Conservation (phyloP, 2,113 vertebrate genomes). For the Zosterops pallidus region DNA sequence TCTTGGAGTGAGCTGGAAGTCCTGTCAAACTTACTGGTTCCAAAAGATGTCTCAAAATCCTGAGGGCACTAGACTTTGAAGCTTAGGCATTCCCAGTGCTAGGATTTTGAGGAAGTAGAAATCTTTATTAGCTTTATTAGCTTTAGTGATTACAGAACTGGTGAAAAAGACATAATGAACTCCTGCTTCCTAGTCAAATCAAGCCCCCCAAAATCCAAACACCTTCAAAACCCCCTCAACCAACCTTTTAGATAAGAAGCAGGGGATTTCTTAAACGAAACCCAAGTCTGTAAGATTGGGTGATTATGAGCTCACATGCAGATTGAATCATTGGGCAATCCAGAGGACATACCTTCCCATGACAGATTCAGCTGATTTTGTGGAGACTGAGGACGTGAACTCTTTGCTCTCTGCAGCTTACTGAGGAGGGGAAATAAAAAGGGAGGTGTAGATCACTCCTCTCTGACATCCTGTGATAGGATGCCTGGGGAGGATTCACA, state of each 20-base stretch:
- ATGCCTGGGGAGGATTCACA: not conserved
- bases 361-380: not conserved
- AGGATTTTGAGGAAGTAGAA: not conserved
- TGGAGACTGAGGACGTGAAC: not conserved
- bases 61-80: not conserved
- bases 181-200: not conserved
- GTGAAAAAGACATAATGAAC: not conserved
- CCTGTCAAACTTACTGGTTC: not conserved
- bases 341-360: not conserved
- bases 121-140: not conserved
- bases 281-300: accelerated
- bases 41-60: not conserved
- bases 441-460: not conserved
- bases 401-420: not conserved
- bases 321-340: not conserved
- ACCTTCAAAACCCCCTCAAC: not conserved
- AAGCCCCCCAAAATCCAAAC: accelerated
- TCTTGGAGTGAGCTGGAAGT: not conserved
- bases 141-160: not conserved
- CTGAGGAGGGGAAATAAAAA: not conserved
- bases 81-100: not conserved
- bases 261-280: not conserved
- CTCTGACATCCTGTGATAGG: not conserved
- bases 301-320: not conserved
- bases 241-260: not conserved